phyloP scores from a whole-genome alignment of 1,140 invertebrate genomes.

The Drosophila sturtevanti region DNA sequence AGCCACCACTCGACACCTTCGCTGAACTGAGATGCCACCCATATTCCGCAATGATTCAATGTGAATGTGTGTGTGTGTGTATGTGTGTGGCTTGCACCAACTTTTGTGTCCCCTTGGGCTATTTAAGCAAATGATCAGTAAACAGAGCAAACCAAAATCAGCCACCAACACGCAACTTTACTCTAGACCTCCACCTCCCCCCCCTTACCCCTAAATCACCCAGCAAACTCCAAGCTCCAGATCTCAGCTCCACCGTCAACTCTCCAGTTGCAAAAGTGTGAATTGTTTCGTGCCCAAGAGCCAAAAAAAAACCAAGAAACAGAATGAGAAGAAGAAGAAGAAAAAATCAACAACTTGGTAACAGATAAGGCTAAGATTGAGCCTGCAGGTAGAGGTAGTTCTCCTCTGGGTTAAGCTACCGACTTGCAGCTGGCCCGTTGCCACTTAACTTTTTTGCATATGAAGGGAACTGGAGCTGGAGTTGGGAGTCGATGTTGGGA shows the following conservation, averaged over 20 bases:
- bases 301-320: conserved; percentile 1
- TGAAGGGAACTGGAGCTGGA: conserved; percentile 19
- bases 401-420: not conserved
- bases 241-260: not conserved
- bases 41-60: conserved; percentile 62
- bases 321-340: not conserved
- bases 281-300: conserved; percentile 76
- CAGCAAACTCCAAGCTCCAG: not conserved
- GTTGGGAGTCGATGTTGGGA: conserved; percentile 28
- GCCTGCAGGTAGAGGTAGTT: conserved; percentile 2
- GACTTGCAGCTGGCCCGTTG: conserved; percentile 39
- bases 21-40: conserved; percentile 61
- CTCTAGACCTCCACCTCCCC: not conserved
- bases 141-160: conserved; percentile 41
- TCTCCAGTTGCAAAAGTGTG: conserved; percentile 55
- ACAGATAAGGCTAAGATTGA: conserved; percentile 1
- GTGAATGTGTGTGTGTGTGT: conserved; percentile 10
- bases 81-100: conserved; percentile 11
- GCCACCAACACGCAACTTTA: conserved; percentile 64
- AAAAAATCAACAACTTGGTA: not conserved
- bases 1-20: conserved; percentile 53
- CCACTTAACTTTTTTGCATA: conserved; percentile 67
- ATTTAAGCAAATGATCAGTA: conserved; percentile 79
- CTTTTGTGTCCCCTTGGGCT: conserved; percentile 62
- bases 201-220: not conserved